Conservation (phyloP, 2,888 invertebrate genomes). For the Dioctria rufipes region DNA sequence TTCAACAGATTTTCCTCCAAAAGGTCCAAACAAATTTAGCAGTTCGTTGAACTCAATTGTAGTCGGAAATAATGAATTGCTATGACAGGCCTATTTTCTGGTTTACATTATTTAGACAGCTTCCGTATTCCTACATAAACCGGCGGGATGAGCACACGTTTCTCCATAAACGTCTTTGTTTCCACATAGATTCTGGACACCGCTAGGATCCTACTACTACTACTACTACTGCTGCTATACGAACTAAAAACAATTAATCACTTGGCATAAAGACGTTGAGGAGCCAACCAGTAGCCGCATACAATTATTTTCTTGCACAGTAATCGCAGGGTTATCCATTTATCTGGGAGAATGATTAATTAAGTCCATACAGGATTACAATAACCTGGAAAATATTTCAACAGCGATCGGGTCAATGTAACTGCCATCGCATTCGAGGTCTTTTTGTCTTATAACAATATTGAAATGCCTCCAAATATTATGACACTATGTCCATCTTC, state of each 20-base stretch:
- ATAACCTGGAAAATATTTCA: neutral
- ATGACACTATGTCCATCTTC: neutral
- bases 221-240: neutral
- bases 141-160: neutral
- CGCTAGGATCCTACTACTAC: neutral
- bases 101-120: neutral
- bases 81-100: neutral
- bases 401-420: neutral
- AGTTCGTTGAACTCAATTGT: neutral
- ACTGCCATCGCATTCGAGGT: neutral
- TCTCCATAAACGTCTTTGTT: slow-evolving; percentile 1
- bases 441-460: neutral
- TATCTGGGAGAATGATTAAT: neutral
- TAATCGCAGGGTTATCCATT: neutral
- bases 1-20: neutral
- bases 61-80: slow-evolving; percentile 10
- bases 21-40: neutral
- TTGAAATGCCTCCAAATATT: neutral
- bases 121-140: neutral
- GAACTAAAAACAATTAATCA: neutral
- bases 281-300: neutral
- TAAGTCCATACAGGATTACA: neutral
- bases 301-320: neutral
- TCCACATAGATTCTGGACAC: neutral
- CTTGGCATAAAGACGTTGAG: neutral